Base-by-base conservation (phyloP, 2,113 vertebrate species). In the Heterotis niloticus region DNA sequence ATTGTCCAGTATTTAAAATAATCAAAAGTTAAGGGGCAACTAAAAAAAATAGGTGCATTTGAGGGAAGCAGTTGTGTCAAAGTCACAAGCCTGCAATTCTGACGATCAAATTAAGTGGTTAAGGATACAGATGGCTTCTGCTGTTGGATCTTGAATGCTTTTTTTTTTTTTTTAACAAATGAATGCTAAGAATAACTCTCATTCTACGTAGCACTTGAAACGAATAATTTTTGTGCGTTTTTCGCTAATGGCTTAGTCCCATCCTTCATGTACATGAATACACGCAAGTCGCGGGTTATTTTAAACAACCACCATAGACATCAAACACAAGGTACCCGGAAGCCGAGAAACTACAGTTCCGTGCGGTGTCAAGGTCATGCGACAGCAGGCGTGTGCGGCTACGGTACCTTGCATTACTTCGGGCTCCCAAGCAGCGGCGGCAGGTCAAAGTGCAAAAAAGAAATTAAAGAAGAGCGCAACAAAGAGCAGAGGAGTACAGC, bases 381-480 rank as follows among this genome's bases (percentile, higher is more conserved):
- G 69, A 51, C 44, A 11, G 23, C 29, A 23, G 44, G 34, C 17
- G 20, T 0, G 54, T 13, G 11, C 51, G 14, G 20, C 11, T 20
- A 5, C 17, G 11, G 34, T 51, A 54, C 54, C 24, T 20, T 51
- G 14, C 44, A 7, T 34, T 18, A 52, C 51, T 11, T 23, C 51
- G 23, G 69, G 54, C 34, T 72, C 12, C 20, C 18, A 11, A 51
- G 34, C 69, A 52, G 52, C 51, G 20, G 23, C 4, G 44, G 10
- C 20, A 20, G n/a, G 34, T n/a, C 52, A n/a, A 11, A 18, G 34
- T 34, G 17, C 69, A 71, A 23, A 71, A n/a, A 65, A 20, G 62
- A 72, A 60, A 59, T 16, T 62, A 73, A 69, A 52, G 70, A 75
- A 79, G 10, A 75, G 79, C n/a, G n/a, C n/a, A n/a, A n/a, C n/a